Base-by-base conservation (phyloP, 2,888 invertebrate genomes). In the Axea sp. region DNA sequence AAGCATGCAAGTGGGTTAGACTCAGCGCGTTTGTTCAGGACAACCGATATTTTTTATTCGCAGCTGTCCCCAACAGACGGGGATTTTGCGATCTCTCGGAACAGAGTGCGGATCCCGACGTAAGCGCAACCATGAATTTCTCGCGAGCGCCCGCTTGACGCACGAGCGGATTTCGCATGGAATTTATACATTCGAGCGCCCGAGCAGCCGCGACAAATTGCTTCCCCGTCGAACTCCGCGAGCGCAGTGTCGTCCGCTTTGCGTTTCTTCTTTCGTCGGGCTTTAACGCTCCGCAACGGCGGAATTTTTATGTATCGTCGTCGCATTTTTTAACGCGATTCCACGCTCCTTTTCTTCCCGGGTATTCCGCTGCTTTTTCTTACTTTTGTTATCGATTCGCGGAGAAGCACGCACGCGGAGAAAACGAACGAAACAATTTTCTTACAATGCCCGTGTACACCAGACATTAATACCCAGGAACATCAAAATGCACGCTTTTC, bases 181-280 rank as follows among this genome's bases (percentile, higher is more conserved):
- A 65, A 67, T 65, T 64, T 64, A 73, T 67, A 73, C 49, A 55
- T 67, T 45, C 30, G 55, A 28, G 15, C 31, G 47, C 51, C 53
- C 39, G 43, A 51, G 60, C 31, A 53, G 41, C 24, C 31, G 37
- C 60, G 69, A 69, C 53, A 55, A 69, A 60, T 62, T 62, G 69
- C 51, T 43, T 35, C 51, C 28, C 53, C 33, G 41, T 55, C 41
- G 45, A 53, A 55, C 30, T 30, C n/a, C 24, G 24, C 19, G 30
- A 12, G 11, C 39, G 17, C 37, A 11, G 24, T 31, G 41, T 41
- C 67, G 55, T 14, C 47, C 19, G 47, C 47, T 33, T 28, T 31
- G 30, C 43, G 11, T 33, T 43, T 19, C 19, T 47, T 30, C 37
- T 33, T 55, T 35, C 55, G 14, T 31, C 47, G 39, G 6, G 37